A percentile compares a stretch with the other conserved stretches of the same genome.
phyloP scores from a whole-genome alignment of 2,888 invertebrate species.

The Sycophila texana region DNA sequence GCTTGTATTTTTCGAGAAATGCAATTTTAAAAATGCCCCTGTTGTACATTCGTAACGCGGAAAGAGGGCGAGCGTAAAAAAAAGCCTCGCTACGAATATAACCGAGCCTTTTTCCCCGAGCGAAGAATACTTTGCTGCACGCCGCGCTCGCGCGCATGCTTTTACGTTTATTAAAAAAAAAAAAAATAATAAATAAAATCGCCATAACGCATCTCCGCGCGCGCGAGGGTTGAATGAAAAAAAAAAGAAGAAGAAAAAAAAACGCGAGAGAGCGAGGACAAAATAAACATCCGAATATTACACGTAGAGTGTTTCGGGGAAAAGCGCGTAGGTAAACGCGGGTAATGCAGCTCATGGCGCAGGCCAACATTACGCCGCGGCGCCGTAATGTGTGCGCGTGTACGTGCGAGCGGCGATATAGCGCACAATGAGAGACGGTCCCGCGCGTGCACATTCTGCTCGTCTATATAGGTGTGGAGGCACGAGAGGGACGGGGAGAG shows the following conservation, averaged over 20 bases:
- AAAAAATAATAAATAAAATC: no score
- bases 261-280: not conserved
- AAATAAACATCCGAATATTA: conserved; percentile 38
- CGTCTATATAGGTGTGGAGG: conserved; percentile 3
- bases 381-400: conserved; percentile 11
- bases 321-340: conserved; percentile 22
- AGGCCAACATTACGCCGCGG: not conserved
- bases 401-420: conserved; percentile 20
- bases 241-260: not conserved
- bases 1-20: conserved; percentile 33
- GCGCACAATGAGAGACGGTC: conserved; percentile 7
- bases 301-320: not conserved
- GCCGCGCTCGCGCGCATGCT: not conserved
- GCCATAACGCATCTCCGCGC: no score
- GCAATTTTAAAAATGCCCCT: conserved; percentile 30
- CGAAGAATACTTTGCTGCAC: no score
- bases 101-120: not conserved
- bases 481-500: conserved; percentile 56
- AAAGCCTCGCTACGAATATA: conserved; percentile 19
- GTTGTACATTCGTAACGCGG: not conserved
- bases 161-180: conserved; percentile 24
- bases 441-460: no score
- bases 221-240: not conserved
- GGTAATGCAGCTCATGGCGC: conserved; percentile 18
- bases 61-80: conserved; percentile 10